Evolutionary conservation across 2,888 invertebrate genomes (phyloP), one percentile per base, ranked within the genome.

Genomic region (Crepidodera aurea): DNA sequence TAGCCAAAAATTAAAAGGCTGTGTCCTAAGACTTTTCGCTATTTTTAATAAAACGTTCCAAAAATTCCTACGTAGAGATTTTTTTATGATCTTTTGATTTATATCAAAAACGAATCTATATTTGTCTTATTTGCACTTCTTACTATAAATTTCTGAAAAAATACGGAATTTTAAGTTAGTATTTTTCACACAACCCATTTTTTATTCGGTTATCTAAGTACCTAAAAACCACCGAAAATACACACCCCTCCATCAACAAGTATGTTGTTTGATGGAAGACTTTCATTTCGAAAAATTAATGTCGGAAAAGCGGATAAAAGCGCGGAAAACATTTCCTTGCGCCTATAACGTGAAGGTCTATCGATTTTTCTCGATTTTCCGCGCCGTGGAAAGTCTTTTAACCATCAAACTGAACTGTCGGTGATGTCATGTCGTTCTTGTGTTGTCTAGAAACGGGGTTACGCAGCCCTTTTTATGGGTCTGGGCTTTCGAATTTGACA

Each of bases 341-440:
- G 75, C 74, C 76, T 75, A 77, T 78, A 79, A 79, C 79, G 78
- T 78, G 75, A 75, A 73, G 74, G 73, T 72, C 72, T 79, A 79
- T 80, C 78, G 79, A 80, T 80, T 79, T 79, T 79, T 77, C 75
- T 68, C 68, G 75, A 72, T 75, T 57, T 61, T 56, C 61, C 54
- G 37, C 39, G 39, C 16, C 39, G 73, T 74, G 71, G 73, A 75
- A 48, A 71, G 76, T 75, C 77, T 77, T 78, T 73, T 8, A 25
- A 73, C 74, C 76, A 77, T 75, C 75, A 73, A 74, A 73, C 70
- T 67, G 73, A 63, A 66, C 62, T 46, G 46, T 46, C 67, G 64
- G 65, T 62, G 51, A 57, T 66, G 66, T 67, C 68, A 65, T 61
- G 66, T 66, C 68, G 50, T 63, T 54, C 50, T 39, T 48, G 25